These are phyloP conservation scores for Eonycteris spelaea DNA, from an alignment of 2,113 vertebrate species.

Conservation along the genomic window DNA sequence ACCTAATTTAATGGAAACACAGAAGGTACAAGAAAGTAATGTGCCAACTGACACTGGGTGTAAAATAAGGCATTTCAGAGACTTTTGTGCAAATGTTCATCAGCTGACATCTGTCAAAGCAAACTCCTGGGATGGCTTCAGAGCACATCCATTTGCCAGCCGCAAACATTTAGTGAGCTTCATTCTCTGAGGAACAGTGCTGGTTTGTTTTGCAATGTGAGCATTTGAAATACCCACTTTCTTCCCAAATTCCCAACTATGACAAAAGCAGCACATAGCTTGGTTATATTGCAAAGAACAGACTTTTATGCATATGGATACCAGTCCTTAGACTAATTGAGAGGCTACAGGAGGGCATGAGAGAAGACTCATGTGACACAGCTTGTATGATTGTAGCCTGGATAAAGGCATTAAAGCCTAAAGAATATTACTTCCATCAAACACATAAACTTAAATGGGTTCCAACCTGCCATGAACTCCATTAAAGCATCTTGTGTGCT, in stretches of 20 bases:
- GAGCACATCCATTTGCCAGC: constrained; percentile 32
- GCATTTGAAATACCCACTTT: constrained; percentile 48
- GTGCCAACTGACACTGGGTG: constrained; percentile 61
- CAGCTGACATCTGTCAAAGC: constrained; percentile 73
- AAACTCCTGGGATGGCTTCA: constrained; percentile 55
- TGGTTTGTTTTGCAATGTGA: constrained; percentile 48
- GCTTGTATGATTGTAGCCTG: not conserved
- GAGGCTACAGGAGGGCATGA: not conserved
- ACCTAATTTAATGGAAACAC: constrained; percentile 68
- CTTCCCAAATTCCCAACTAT: not conserved
- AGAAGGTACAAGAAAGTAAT: constrained; percentile 68
- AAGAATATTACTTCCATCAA: constrained; percentile 8
- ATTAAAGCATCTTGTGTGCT: not conserved
- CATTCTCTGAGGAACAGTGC: constrained; percentile 27
- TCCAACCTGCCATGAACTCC: not conserved
- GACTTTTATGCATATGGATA: constrained; percentile 26
- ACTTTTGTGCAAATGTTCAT: constrained; percentile 72
- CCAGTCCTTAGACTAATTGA: not conserved
- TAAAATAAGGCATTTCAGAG: constrained; percentile 67
- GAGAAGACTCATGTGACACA: not conserved
- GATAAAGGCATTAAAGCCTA: not conserved
- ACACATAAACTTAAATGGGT: not conserved
- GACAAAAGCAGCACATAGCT: not conserved
- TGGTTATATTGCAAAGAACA: constrained; percentile 9
- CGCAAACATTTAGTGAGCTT: constrained; percentile 55